Evolutionary conservation across 2,888 invertebrate genomes (phyloP), one percentile per base, ranked within the genome.

Genomic region (Exocentrus adspersus): DNA sequence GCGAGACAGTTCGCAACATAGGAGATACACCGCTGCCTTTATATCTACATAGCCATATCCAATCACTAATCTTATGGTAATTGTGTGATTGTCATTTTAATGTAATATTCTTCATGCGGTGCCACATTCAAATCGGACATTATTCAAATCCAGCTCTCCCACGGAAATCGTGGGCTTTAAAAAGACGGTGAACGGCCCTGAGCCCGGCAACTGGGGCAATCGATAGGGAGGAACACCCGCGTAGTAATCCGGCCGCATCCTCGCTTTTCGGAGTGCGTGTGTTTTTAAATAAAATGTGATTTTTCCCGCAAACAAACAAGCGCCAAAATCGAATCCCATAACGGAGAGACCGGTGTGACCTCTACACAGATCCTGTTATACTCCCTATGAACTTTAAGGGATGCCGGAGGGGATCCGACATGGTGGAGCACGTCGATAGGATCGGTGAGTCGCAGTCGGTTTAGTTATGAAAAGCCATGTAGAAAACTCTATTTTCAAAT

Each of bases 131-230:
- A 24, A 24, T 7, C 24, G 4, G 7, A 24, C 7, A 6, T 6
- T 37, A 37, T 37, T 12, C 12, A 37, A 37, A 37, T n/a, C 2
- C 2, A 9, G 37, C 37, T 14, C 12, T 37, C 6, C n/a, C n/a
- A 37, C 37, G 37, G 48, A 16, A 9, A n/a, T 3, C 16, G 48
- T 48, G 76, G 77, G 78, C 77, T 75, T 77, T 75, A 71, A 74
- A 84, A 83, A 83, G 82, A 83, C 83, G 83, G 84, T 42, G 63
- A 58, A 64, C 67, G 63, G 61, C 52, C 63, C 67, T 67, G 67
- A 58, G 30, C 48, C 46, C 61, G 46, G 85, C 86, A 87, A 87
- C 87, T 87, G 86, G 87, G 87, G 85, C 87, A 87, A 87, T 87
- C 87, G 87, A 87, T 87, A 87, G 78, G 52, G 70, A 71, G 70